phyloP scores from a whole-genome alignment of 1,140 invertebrate species.

The Drosophila arizonae region DNA sequence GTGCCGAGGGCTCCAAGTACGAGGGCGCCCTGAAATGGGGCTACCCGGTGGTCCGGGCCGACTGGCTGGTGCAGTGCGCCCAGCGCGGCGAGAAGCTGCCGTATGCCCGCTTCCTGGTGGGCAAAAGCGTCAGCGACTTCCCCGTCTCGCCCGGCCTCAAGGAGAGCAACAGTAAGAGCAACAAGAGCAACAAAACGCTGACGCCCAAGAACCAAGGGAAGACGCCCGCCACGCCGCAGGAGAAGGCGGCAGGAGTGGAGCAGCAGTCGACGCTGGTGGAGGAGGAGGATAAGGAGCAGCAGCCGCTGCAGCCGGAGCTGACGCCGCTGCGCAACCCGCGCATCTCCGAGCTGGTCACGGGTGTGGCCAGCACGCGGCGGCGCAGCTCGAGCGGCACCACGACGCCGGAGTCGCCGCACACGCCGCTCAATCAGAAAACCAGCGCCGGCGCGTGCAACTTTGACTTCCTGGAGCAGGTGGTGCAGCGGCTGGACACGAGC shows the following conservation, averaged over 20 bases:
- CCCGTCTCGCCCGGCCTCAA: conserved; percentile 59
- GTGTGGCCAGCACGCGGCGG: conserved; percentile 14
- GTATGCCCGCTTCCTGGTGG: conserved; percentile 86
- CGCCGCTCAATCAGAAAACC: conserved; percentile 47
- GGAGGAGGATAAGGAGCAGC: conserved; percentile 38
- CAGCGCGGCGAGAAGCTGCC: conserved; percentile 83
- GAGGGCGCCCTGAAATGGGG: conserved; percentile 92
- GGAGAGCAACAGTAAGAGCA: conserved; percentile 30
- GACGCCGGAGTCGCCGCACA: conserved; percentile 60
- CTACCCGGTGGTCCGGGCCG: conserved; percentile 87
- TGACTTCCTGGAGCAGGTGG: conserved; percentile 69
- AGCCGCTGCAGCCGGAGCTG: conserved; percentile 37
- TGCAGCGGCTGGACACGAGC: conserved; percentile 57
- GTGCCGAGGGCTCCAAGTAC: conserved; percentile 91
- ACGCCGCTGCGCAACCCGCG: conserved; percentile 73
- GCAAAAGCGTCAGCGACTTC: conserved; percentile 82
- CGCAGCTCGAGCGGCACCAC: conserved; percentile 21
- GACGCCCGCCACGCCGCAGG: conserved; percentile 8
- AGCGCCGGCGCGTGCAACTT: conserved; percentile 56
- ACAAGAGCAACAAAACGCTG: conserved; percentile 1
- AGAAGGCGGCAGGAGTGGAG: conserved; percentile 33
- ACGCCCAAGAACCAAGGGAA: neutral
- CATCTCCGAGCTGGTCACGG: conserved; percentile 67
- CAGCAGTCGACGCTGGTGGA: neutral
- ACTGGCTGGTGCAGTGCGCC: conserved; percentile 91